phyloP scores from a whole-genome alignment of 2,888 invertebrate species.

The Drosophila antonietae region DNA sequence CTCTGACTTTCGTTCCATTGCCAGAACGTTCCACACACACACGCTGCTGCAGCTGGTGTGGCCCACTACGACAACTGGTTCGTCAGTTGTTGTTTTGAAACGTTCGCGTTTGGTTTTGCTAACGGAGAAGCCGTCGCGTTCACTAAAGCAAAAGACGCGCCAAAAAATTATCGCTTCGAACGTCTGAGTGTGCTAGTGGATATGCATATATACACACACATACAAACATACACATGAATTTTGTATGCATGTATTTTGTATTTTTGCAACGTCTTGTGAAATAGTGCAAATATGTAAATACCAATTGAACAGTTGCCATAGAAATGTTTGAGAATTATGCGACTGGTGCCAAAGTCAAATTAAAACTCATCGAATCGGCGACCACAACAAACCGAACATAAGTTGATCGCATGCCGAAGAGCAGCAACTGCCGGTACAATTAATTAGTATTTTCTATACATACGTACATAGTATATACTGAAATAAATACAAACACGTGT shows the following conservation, averaged over 20 bases:
- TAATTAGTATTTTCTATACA: slow-evolving; percentile 6
- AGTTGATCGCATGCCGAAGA: slow-evolving; percentile 41
- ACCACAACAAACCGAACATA: slow-evolving; percentile 41
- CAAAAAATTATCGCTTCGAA: slow-evolving; percentile 46
- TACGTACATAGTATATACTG: no score
- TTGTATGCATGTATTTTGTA: neutral
- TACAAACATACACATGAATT: neutral
- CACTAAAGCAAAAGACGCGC: slow-evolving; percentile 52
- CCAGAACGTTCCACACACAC: slow-evolving; percentile 34
- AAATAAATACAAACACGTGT: neutral
- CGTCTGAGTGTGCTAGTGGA: neutral
- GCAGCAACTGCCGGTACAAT: slow-evolving; percentile 40
- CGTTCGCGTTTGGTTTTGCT: slow-evolving; percentile 38
- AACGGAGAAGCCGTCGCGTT: slow-evolving; percentile 25
- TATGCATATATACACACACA: neutral
- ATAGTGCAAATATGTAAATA: slow-evolving; percentile 27
- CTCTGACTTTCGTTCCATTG: slow-evolving; percentile 34
- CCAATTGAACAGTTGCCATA: slow-evolving; percentile 26
- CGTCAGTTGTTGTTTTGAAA: slow-evolving; percentile 62
- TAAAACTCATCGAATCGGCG: slow-evolving; percentile 29
- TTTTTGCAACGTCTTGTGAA: slow-evolving; percentile 18
- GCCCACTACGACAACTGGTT: slow-evolving; percentile 23
- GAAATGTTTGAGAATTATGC: slow-evolving; percentile 20
- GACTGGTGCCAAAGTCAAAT: slow-evolving; percentile 28
- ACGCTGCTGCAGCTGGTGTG: slow-evolving; percentile 17